Base-by-base conservation (phyloP, 1,140 invertebrate species). In the Artemia franciscana region DNA sequence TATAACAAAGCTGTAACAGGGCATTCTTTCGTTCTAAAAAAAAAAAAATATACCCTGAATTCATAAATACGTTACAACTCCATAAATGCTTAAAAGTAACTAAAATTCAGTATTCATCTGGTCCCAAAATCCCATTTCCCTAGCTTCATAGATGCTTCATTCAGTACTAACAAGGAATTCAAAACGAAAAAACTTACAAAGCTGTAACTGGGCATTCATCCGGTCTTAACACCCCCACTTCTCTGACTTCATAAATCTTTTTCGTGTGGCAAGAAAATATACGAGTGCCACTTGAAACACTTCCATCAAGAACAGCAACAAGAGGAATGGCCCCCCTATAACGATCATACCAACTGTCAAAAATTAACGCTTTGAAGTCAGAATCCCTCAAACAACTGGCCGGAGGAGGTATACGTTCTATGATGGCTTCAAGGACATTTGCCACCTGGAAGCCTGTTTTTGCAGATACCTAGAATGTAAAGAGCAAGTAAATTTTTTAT, bases 291-390 rank as follows among this genome's bases (percentile, higher is more conserved):
- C 84, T 69, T 61, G 78, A 76, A 5, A 91, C 67, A 5, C 68
- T 72, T 3, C 90, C 90, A 70, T 89, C 83, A 57, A 84, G 75
- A 7, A 93, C 74, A 69, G 84, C 86, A 39, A 94, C 77, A 59
- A 92, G 76, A 64, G 83, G 80, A 64, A 96, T 76, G 0, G 85
- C 83, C 5, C 94, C 94, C 72, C 82, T 81, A 71, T 86, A 91
- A 65, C 81, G 82, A 70, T 94, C 86, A 75, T 84, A 95, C 86
- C 89, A 94, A 57, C 87, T 91, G 72, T 98, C 94, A 76, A 96
- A 95, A 57, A 96, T 74, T 21, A 96, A 73, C 0, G 85, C 88
- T 71, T 81, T 81, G 56, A 95, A 82, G 23, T 82, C 77, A 24
- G 76, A 76, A 5, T 79, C 68, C 63, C 76, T 71, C 61, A 78